A percentile compares a stretch with the other conserved stretches of the same genome.
phyloP scores from a whole-genome alignment of 2,888 invertebrate species.

The Syritta pipiens region DNA sequence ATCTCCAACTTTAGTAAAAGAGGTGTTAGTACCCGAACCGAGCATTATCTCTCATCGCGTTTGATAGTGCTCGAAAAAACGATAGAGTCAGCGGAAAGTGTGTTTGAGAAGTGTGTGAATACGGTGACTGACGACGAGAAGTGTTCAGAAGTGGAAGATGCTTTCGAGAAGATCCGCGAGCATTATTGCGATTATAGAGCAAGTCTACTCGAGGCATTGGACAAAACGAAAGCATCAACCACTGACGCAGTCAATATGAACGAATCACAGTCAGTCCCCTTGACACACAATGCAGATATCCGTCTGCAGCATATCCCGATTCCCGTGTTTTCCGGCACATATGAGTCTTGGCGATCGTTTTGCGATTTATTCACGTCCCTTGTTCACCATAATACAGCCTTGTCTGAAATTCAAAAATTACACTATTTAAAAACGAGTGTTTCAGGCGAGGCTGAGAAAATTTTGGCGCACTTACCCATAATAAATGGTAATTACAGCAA shows the following conservation, averaged over 20 bases:
- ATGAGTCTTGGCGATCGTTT: constrained; percentile 5
- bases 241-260: too few relatives aligned
- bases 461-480: constrained; percentile 5
- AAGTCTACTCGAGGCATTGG: neutral
- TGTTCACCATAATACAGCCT: neutral
- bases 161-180: neutral
- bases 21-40: too few relatives aligned
- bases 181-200: neutral
- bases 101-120: too few relatives aligned
- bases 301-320: neutral
- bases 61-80: too few relatives aligned
- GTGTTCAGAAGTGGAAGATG: neutral
- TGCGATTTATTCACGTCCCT: constrained; percentile 1
- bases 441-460: constrained; percentile 9
- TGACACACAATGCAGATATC: neutral
- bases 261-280: neutral
- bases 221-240: neutral
- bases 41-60: too few relatives aligned
- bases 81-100: too few relatives aligned
- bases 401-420: constrained; percentile 10
- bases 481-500: neutral
- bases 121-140: too few relatives aligned
- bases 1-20: too few relatives aligned
- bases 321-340: neutral
- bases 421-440: constrained; percentile 11